phyloP scores from a whole-genome alignment of 92 coral and sea anemone species.

The Zoanthus sansibaricus region DNA sequence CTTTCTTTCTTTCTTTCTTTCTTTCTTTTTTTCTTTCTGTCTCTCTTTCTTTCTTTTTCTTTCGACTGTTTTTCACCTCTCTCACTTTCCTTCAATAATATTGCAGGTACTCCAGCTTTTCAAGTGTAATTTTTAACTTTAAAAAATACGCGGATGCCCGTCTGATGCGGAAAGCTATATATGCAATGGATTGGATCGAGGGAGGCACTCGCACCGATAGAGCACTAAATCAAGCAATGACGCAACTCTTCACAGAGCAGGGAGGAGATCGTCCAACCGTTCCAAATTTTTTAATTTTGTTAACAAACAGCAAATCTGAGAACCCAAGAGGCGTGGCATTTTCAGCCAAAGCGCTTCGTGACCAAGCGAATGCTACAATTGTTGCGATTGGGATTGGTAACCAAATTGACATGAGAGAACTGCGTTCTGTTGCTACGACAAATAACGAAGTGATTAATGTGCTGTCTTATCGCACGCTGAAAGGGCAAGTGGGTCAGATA shows the following conservation, averaged over 20 bases:
- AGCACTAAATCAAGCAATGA: conserved; percentile 11
- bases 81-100: not conserved
- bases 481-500: conserved; percentile 54
- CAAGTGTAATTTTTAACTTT: conserved; percentile 32
- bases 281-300: conserved; percentile 69
- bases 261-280: conserved; percentile 15
- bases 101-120: conserved; percentile 54
- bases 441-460: conserved; percentile 62
- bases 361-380: conserved; percentile 62
- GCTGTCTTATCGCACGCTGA: conserved; percentile 59
- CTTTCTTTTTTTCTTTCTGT: not conserved
- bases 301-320: conserved; percentile 75
- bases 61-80: not conserved
- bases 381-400: conserved; percentile 82
- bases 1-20: not conserved
- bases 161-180: conserved; percentile 32
- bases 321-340: conserved; percentile 58
- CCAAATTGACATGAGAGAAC: conserved; percentile 71
- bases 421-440: conserved; percentile 72
- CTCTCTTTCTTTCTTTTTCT: not conserved
- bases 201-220: conserved; percentile 13
- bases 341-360: conserved; percentile 70
- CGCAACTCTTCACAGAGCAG: not conserved
- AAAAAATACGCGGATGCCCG: conserved; percentile 6
- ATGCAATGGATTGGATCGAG: conserved; percentile 25